Base-by-base conservation (phyloP, 2,113 vertebrate species). In the Peucedramus taeniatus region DNA sequence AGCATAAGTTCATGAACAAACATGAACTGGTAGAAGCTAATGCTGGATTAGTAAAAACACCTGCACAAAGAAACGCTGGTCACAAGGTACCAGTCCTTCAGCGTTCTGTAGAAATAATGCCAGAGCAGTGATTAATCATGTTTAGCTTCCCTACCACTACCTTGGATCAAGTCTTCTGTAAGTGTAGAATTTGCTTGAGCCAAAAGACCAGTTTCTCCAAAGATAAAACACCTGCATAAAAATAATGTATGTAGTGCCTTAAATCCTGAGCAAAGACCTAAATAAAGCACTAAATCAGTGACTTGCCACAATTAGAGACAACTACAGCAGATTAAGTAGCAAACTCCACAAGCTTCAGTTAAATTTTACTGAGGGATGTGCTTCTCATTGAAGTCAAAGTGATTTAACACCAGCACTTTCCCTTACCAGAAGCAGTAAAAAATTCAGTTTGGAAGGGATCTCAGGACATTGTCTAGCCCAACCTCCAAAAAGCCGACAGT, bases 91-190 rank as follows among this genome's bases (percentile, higher is more conserved):
- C 22, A 87, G 45, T 26, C 50, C 39, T 76, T 83, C 45, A 76
- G 13, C 33, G 70, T 54, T 80, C 76, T 65, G 13, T 18, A 83
- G 27, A 69, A 82, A 85, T 56, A 69, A 50, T 39, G 60, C 54
- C 84, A 89, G 28, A 95, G 66, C 57, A 94, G 82, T 94, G 81
- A 95, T 80, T 94, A 91, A 95, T 72, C 70, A 90, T 20, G n/a
- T 90, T 93, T 45, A 89, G 42, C 39, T 82, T 42, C 37, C 61
- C 19, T 59, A 60, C 23, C 40, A 57, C 18, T 57, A 87, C 20
- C 30, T 35, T 65, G 28, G 23, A 83, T 47, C 63, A 79, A 24
- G 80, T 50, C 30, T 66, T 81, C 59, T 20, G 1, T 22, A 85
- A 74, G 6, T 3, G 27, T 7, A 82, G 10, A 28, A 64, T 50